Evolutionary conservation across 2,888 invertebrate species (phyloP).

Genomic region (Lithophane socia): DNA sequence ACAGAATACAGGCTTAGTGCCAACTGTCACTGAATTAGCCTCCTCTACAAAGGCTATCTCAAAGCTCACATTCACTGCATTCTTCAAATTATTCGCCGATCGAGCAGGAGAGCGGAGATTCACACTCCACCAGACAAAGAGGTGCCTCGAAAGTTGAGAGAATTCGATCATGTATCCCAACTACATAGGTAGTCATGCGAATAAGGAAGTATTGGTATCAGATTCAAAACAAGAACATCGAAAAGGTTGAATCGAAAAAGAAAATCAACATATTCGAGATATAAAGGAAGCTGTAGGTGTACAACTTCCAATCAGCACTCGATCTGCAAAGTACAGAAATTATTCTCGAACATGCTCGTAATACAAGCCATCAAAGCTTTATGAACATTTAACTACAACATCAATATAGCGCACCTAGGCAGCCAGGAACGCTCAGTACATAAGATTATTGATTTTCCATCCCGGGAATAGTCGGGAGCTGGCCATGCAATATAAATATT

Average conservation of each 20-base stretch:
- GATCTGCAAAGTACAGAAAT: constrained; percentile 17
- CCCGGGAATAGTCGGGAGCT: constrained; percentile 71
- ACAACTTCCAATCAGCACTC: constrained; percentile 31
- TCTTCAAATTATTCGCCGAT: constrained; percentile 46
- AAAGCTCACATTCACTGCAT: constrained; percentile 54
- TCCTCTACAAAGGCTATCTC: constrained; percentile 46
- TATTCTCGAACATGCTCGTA: constrained; percentile 17
- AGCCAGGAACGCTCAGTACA: constrained; percentile 65
- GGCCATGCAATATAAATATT: constrained; percentile 76
- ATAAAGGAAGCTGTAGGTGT: constrained; percentile 18
- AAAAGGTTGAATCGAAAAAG: constrained; percentile 5
- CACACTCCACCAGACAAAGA: constrained; percentile 57
- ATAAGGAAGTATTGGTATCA: constrained; percentile 10
- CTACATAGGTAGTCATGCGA: constrained; percentile 20
- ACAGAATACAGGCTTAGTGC: constrained; percentile 11
- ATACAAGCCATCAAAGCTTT: constrained; percentile 30
- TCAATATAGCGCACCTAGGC: constrained; percentile 52
- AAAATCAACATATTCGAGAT: constrained; percentile 7
- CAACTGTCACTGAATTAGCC: constrained; percentile 25
- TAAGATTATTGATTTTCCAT: constrained; percentile 74
- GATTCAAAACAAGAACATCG: constrained; percentile 16
- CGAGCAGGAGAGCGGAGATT: constrained; percentile 34
- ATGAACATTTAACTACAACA: constrained; percentile 29
- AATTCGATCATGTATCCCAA: constrained; percentile 36
- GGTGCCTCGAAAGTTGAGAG: constrained; percentile 20